Conservation (phyloP, 1,140 invertebrate genomes). For the Triops cancriformis region DNA sequence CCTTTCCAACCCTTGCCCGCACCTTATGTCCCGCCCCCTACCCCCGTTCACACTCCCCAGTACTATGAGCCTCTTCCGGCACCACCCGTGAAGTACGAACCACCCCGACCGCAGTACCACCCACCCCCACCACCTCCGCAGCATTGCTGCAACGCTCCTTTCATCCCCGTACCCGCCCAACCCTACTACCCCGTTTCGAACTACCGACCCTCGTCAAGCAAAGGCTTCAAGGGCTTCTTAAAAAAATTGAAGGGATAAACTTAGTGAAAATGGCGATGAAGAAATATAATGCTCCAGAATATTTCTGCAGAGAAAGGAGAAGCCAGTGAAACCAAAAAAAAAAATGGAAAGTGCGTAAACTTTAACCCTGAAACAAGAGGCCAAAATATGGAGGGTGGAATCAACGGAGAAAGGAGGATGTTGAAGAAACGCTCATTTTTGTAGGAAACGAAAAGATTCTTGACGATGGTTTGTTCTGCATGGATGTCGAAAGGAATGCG, state of each 20-base stretch:
- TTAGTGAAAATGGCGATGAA: not conserved
- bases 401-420: too few relatives aligned
- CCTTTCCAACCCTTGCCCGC: not conserved
- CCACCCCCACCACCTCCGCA: not conserved
- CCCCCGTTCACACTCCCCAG: not conserved
- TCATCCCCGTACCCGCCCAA: not conserved
- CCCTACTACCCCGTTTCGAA: not conserved
- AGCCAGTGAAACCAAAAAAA: too few relatives aligned
- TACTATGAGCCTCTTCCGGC: not conserved
- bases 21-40: not conserved
- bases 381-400: too few relatives aligned
- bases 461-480: too few relatives aligned
- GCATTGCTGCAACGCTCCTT: not conserved
- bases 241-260: not conserved
- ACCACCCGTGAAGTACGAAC: not conserved
- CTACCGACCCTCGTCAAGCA: not conserved
- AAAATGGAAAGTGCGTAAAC: too few relatives aligned
- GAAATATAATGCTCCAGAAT: not conserved
- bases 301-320: too few relatives aligned
- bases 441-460: too few relatives aligned
- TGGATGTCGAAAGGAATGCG: too few relatives aligned
- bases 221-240: not conserved
- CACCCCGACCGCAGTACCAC: not conserved
- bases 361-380: too few relatives aligned
- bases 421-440: too few relatives aligned